Conservation (phyloP, 2,797 vertebrate species). For the Pelochelys cantorii region DNA sequence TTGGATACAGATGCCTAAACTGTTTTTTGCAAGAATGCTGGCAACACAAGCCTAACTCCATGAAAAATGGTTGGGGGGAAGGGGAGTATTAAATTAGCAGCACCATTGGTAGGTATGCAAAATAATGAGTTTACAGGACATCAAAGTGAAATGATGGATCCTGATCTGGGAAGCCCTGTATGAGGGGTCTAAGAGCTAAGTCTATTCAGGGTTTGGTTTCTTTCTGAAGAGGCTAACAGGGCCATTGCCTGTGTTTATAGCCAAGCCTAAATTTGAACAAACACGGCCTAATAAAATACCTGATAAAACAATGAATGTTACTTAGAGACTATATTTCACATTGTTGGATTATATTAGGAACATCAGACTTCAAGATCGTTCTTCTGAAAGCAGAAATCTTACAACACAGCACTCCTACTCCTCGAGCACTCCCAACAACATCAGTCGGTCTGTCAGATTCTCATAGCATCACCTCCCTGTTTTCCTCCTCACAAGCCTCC, state of each 20-base stretch:
- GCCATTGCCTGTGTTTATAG: neutral
- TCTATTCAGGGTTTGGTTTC: neutral
- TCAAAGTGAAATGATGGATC: neutral
- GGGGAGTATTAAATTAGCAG: neutral
- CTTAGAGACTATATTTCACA: accelerated
- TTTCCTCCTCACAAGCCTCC: neutral
- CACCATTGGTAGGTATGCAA: conserved; percentile 6
- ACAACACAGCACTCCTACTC: accelerated
- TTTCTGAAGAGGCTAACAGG: neutral
- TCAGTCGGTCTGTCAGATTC: neutral
- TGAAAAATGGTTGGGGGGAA: neutral
- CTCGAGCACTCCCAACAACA: neutral
- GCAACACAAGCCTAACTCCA: neutral
- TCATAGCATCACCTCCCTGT: neutral
- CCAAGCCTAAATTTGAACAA: neutral
- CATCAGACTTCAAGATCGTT: neutral
- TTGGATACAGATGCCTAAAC: neutral
- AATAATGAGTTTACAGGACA: neutral
- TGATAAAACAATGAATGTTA: neutral
- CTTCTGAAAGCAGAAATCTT: neutral
- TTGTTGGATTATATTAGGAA: neutral
- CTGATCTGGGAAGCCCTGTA: accelerated
- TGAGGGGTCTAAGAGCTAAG: neutral
- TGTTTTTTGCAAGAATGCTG: neutral
- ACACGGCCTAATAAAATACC: neutral